Conservation (phyloP, 1,140 invertebrate species). For the Dufourea novaeangliae region DNA sequence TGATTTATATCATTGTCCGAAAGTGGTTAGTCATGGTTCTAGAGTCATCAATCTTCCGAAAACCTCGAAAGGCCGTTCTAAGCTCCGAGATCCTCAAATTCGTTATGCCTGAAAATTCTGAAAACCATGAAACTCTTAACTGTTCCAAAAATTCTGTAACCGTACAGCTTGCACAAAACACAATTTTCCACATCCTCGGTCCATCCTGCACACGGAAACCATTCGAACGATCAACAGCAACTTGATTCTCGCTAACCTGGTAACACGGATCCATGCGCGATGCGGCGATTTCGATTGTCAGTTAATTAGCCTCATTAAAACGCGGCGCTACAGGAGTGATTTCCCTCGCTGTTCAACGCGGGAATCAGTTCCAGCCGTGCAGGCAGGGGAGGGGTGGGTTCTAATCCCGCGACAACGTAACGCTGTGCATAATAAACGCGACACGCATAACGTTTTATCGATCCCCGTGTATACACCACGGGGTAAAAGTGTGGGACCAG, state of each 20-base stretch:
- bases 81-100: too few relatives aligned
- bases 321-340: background rate
- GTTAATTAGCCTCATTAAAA: conserved; percentile 24
- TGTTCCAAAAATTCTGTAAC: too few relatives aligned
- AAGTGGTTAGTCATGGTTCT: too few relatives aligned
- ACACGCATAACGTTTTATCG: conserved; percentile 57
- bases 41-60: background rate
- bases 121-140: too few relatives aligned
- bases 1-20: too few relatives aligned
- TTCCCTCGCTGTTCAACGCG: background rate
- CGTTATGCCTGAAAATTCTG: too few relatives aligned
- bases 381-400: conserved; percentile 4
- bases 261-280: background rate
- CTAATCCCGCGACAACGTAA: conserved; percentile 50
- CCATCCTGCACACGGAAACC: too few relatives aligned
- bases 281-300: conserved; percentile 8
- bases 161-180: too few relatives aligned
- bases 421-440: conserved; percentile 51
- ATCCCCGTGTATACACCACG: conserved; percentile 28
- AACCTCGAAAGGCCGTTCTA: too few relatives aligned
- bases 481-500: too few relatives aligned
- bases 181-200: too few relatives aligned
- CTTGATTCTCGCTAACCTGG: background rate
- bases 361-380: background rate
- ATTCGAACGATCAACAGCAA: background rate